These are phyloP conservation scores for Chromobotia macracanthus DNA, from an alignment of 2,797 vertebrate genomes.

Conservation along the genomic window DNA sequence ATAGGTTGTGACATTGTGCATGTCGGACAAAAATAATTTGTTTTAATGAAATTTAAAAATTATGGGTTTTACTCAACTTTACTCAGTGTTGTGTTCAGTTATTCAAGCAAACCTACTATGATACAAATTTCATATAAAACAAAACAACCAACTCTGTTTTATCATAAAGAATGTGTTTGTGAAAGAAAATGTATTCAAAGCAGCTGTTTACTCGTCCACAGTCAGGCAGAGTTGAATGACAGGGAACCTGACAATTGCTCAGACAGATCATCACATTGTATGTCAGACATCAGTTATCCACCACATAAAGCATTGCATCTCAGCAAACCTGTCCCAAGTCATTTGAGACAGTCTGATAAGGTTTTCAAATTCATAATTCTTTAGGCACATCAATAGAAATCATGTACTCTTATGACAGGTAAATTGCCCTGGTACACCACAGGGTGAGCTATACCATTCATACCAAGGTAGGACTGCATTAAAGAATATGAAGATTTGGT, in stretches of 20 bases:
- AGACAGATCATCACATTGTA: background rate
- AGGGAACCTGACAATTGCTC: background rate
- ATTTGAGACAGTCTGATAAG: background rate
- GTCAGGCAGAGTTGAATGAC: background rate
- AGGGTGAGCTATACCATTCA: background rate
- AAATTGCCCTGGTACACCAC: background rate
- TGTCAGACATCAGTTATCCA: background rate
- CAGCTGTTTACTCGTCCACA: background rate
- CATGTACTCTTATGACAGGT: background rate
- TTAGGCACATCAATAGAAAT: constrained; percentile 8
- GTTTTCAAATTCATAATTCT: background rate
- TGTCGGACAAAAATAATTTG: background rate
- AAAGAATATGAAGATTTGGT: background rate
- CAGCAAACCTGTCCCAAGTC: background rate
- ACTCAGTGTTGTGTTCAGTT: no score
- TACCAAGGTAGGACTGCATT: background rate
- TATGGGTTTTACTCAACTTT: no score
- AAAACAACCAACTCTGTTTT: no score
- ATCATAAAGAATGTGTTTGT: no score
- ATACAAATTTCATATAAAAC: no score
- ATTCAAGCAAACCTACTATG: no score
- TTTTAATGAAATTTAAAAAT: no score
- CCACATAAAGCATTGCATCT: background rate
- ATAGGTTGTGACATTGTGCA: background rate
- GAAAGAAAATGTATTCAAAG: background rate